Base-by-base conservation (phyloP, 2,113 vertebrate genomes). In the Oenanthe oenanthe region DNA sequence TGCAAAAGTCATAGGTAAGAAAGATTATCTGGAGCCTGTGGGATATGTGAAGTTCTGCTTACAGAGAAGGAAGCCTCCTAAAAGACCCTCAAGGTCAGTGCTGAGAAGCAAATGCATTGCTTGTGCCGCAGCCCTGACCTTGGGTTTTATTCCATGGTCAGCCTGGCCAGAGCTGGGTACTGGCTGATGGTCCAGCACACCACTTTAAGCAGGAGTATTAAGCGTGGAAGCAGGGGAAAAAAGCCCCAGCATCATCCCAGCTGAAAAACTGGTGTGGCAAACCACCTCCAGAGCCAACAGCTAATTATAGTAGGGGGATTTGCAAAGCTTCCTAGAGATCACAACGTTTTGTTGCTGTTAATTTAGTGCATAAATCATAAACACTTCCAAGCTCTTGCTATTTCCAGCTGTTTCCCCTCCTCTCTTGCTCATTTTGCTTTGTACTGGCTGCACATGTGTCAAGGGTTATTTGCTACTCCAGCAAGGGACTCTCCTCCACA, bases 361-460 rank as follows among this genome's bases (percentile, higher is more conserved):
- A 85, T 94, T 92, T 76, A 66, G 42, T 54, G 54, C 4, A 8
- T 66, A 87, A 82, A 62, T 88, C 1, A 5, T 58, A 48, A 79
- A 34, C 32, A 3, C 47, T 89, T 89, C 54, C 58, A 89, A 85
- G 74, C 24, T 81, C 58, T 89, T 68, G 40, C 40, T 91, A 6
- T 81, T 95, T 88, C 43, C 93, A 93, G 82, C 72, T 84, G 72
- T 70, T 93, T 92, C 58, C 57, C 13, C 9, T 92, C 72, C 19
- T 51, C 26, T 56, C 57, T 29, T 56, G 17, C 17, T 81, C 17
- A 29, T 83, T 93, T 74, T 51, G 60, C 61, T 67, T 90, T 81
- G 50, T 89, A 54, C 43, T 92, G 65, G 53, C 72, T 86, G 61
- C 68, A 72, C 72, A 73, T 86, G 72, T 95, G 72, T 58, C 67